Evolutionary conservation across 2,113 vertebrate species (phyloP).

Genomic region (Picathartes gymnocephalus): DNA sequence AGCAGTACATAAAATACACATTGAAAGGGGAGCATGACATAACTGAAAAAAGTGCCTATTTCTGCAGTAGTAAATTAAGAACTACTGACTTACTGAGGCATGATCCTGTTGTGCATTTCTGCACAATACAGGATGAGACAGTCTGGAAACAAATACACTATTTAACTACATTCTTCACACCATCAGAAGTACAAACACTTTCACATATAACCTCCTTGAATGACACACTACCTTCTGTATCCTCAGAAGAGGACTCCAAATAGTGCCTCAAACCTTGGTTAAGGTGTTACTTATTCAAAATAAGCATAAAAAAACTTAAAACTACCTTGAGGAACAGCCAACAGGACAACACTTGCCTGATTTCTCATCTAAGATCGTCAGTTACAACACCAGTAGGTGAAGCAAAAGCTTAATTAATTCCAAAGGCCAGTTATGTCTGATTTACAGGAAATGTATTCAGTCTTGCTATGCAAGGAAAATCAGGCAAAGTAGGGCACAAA

Average conservation of each 20-base stretch:
- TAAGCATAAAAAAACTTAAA: neutral
- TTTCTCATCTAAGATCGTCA: neutral
- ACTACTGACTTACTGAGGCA: neutral
- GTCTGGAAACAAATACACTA: neutral
- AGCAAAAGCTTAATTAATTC: neutral
- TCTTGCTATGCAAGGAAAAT: neutral
- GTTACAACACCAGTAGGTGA: neutral
- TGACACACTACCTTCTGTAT: neutral
- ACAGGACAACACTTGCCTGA: neutral
- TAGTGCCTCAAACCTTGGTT: neutral
- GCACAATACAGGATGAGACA: neutral
- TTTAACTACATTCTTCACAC: neutral
- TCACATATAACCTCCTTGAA: neutral
- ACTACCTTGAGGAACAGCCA: neutral
- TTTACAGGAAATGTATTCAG: neutral
- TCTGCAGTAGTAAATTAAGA: neutral
- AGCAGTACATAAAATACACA: neutral
- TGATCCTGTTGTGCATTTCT: neutral
- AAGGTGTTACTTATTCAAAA: neutral
- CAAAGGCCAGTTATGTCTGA: neutral
- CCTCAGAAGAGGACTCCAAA: neutral
- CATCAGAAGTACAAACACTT: neutral
- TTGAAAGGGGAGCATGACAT: neutral
- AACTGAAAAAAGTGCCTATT: neutral
- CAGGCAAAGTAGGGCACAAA: neutral